Percentiles rank a stretch among this genome's conserved stretches.
Evolutionary conservation across 2,797 vertebrate genomes (phyloP).

Genomic region (Halcyon leucocephala): DNA sequence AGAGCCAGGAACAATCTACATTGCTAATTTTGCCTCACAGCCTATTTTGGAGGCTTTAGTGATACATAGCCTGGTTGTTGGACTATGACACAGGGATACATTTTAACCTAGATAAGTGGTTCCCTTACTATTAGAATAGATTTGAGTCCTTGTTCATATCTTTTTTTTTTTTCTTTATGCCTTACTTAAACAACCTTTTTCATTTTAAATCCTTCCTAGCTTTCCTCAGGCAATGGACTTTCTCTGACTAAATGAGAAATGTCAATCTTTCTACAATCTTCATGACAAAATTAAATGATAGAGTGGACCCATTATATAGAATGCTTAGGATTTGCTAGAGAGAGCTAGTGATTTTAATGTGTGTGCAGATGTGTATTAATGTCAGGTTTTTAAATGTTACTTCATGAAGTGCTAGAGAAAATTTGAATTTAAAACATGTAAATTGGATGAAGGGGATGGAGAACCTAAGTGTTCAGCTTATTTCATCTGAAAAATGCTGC

Average conservation of each 20-base stretch:
- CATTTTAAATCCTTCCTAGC: neutral
- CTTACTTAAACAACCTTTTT: neutral
- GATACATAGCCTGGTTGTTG: neutral
- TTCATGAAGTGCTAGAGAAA: neutral
- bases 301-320: neutral
- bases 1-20: neutral
- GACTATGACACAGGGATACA: neutral
- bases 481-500: constrained; percentile 27
- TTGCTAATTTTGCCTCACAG: neutral
- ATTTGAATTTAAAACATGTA: neutral
- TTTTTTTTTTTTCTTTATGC: neutral
- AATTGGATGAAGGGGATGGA: neutral
- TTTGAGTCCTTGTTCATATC: neutral
- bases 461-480: neutral
- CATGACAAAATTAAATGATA: neutral
- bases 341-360: neutral
- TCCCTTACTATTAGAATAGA: neutral
- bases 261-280: constrained; percentile 9
- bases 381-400: neutral
- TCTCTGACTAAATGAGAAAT: constrained; percentile 30
- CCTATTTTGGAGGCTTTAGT: neutral
- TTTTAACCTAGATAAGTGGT: neutral
- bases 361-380: neutral
- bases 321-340: neutral
- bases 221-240: constrained; percentile 20